Conservation (phyloP, 2,113 vertebrate genomes). For the Cynoglossus semilaevis region DNA sequence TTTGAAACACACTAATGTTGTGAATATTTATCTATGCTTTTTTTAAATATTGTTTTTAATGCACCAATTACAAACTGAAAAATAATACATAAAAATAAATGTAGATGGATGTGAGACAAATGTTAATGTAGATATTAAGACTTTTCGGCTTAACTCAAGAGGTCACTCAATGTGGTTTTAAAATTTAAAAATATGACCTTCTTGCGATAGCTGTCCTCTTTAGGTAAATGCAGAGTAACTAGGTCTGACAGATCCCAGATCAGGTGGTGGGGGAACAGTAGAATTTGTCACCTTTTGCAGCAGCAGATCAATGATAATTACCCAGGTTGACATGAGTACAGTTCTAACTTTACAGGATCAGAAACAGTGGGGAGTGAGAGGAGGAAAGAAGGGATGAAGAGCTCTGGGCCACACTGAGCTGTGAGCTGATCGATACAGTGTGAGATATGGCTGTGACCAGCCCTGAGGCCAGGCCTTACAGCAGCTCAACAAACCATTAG, state of each 20-base stretch:
- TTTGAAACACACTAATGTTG: too few species aligned
- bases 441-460: conserved; percentile 55
- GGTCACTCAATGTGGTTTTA: too few species aligned
- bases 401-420: conserved; percentile 62
- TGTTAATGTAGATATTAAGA: too few species aligned
- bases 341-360: conserved; percentile 96
- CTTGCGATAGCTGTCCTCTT: conserved; percentile 6
- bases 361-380: conserved; percentile 82
- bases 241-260: conserved; percentile 70
- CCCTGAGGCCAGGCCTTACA: conserved; percentile 41
- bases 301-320: conserved; percentile 96
- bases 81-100: too few species aligned
- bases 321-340: conserved; percentile 89
- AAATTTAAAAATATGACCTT: background rate
- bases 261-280: conserved; percentile 78
- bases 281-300: conserved; percentile 85
- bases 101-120: too few species aligned
- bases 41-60: too few species aligned
- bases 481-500: conserved; percentile 65
- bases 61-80: too few species aligned
- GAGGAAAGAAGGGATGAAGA: conserved; percentile 74
- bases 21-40: too few species aligned
- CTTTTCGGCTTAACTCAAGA: too few species aligned
- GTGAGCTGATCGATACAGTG: conserved; percentile 58
- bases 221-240: conserved; percentile 8